A percentile compares a stretch with the other conserved stretches of the same genome.
Evolutionary conservation across 2,797 vertebrate species (phyloP).

Genomic region (Phaenicophaeus curvirostris): DNA sequence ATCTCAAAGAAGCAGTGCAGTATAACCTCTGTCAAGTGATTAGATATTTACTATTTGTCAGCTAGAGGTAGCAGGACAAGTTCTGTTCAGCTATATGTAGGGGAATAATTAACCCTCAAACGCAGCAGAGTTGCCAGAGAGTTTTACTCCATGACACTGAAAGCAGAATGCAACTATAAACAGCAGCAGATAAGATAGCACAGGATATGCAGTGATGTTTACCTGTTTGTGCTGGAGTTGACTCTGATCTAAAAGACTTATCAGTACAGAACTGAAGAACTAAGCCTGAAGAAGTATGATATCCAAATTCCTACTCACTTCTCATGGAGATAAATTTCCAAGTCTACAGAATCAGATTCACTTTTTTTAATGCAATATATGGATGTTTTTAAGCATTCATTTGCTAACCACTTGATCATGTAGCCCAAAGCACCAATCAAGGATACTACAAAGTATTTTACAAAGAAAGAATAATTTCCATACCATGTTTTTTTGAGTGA

Average conservation of each 20-base stretch:
- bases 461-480: not conserved
- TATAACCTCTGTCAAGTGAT: not conserved
- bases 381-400: not conserved
- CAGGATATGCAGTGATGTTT: not conserved
- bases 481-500: not conserved
- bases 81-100: not conserved
- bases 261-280: not conserved
- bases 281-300: not conserved
- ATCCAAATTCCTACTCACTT: not conserved
- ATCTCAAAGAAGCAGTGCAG: not conserved
- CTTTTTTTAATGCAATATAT: not conserved
- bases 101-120: not conserved
- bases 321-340: not conserved
- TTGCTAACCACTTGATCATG: not conserved
- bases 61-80: not conserved
- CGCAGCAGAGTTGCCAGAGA: not conserved
- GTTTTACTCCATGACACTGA: not conserved
- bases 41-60: not conserved
- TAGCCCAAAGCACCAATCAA: not conserved
- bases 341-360: not conserved
- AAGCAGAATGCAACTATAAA: not conserved
- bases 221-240: not conserved
- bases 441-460: not conserved
- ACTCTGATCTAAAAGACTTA: not conserved
- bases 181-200: not conserved